Evolutionary conservation across 2,113 vertebrate species (phyloP).

Genomic region (Cephalopholis sonnerati): DNA sequence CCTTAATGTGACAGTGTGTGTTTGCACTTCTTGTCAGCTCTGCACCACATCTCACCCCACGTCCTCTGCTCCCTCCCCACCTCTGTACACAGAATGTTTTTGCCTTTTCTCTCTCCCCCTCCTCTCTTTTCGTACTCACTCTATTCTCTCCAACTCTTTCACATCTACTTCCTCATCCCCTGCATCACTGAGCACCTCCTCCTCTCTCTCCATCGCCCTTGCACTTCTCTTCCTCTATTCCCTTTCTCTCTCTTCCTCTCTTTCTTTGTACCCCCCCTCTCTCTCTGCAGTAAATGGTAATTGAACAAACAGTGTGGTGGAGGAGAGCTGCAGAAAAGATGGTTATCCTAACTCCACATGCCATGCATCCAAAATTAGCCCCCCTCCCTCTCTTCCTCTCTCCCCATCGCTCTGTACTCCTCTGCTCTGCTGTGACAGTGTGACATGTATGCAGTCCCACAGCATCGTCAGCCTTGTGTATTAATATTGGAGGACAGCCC

Average conservation of each 20-base stretch:
- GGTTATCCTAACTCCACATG: conserved; percentile 81
- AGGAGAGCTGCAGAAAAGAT: conserved; percentile 81
- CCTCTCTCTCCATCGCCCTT: conserved; percentile 9
- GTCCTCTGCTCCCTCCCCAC: conserved; percentile 33
- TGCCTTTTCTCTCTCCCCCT: background rate
- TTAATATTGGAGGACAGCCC: conserved; percentile 63
- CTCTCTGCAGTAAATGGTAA: conserved; percentile 83
- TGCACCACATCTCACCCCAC: conserved; percentile 56
- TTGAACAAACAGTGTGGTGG: conserved; percentile 78
- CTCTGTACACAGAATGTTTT: conserved; percentile 47
- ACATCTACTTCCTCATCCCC: conserved; percentile 67
- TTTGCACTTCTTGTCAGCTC: conserved; percentile 44
- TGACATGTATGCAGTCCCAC: conserved; percentile 53
- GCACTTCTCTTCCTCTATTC: conserved; percentile 40
- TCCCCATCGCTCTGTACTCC: background rate
- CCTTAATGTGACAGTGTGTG: conserved; percentile 32
- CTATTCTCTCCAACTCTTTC: conserved; percentile 52
- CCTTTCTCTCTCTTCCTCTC: background rate
- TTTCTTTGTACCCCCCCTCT: conserved; percentile 37
- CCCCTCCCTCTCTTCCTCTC: conserved; percentile 2
- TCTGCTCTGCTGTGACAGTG: conserved; percentile 58
- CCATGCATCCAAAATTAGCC: conserved; percentile 79
- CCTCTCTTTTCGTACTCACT: conserved; percentile 14
- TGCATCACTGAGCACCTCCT: conserved; percentile 69
- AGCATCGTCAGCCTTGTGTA: conserved; percentile 36